Base-by-base conservation (phyloP, 2,888 invertebrate genomes). In the Ectemnius cavifrons region DNA sequence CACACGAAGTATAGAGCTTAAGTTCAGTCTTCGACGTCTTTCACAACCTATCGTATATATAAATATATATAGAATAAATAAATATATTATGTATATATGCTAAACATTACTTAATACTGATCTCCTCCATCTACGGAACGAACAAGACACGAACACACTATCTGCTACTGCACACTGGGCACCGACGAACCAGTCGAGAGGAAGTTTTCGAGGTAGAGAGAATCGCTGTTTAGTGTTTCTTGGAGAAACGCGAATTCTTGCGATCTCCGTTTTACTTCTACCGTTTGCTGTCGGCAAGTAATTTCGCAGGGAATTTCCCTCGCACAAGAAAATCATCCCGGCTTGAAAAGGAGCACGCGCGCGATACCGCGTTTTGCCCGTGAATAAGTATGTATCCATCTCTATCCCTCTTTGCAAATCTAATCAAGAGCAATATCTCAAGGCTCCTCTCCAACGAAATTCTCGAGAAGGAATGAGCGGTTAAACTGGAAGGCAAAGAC, bases 1-100 rank as follows among this genome's bases (percentile, higher is more conserved):
- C 84, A 78, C 86, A 82, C 82, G 84, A 79, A 82, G 81, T 37
- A 78, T 68, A 67, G 61, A 63, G 79, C 82, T 82, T 81, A 84
- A 81, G 83, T 84, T 89, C 89, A 90, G 89, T 90, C 89, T 90
- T 90, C 87, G 84, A 86, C 84, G 82, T 85, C 76, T 82, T 87
- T 89, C 88, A 89, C 88, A 88, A 88, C 86, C 88, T 86, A 85
- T 75, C 68, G 63, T 79, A 75, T 78, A 71, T 72, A 74, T 74
- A 76, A 64, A 70, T 77, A 75, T 77, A 77, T 71, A 74, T 74
- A 63, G 70, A 69, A 60, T 75, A 73, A 47, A 45, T 75, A 71
- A 62, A 73, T 74, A 63, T 71, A 74, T 82, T 73, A 70, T 77
- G 78, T 76, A 75, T 74, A 28, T 62, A 63, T 73, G 70, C 73